Conservation (phyloP, 1,140 invertebrate genomes). For the Littorina saxatilis region DNA sequence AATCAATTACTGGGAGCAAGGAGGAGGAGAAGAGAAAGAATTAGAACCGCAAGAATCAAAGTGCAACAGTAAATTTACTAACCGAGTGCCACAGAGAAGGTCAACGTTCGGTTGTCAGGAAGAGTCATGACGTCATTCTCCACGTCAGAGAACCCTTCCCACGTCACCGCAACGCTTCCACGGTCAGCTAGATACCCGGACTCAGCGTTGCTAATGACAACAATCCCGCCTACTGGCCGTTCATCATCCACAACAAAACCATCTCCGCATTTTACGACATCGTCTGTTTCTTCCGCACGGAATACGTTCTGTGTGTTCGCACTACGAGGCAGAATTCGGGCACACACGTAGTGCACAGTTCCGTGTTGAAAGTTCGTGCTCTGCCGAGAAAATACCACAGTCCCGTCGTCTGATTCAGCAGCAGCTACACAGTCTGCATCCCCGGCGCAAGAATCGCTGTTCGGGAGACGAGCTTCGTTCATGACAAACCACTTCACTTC, state of each 20-base stretch:
- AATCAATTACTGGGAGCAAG: too few species aligned
- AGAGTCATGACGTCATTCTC: background rate
- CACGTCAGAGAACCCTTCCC: slow-evolving; percentile 49
- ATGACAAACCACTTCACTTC: slow-evolving; percentile 45
- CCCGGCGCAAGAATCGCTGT: background rate
- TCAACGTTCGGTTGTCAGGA: slow-evolving; percentile 1
- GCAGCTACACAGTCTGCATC: slow-evolving; percentile 17
- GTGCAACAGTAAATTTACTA: background rate
- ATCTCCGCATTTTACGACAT: slow-evolving; percentile 42
- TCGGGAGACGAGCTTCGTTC: slow-evolving; percentile 9
- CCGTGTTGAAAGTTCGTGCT: background rate
- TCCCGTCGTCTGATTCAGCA: background rate
- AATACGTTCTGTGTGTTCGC: background rate
- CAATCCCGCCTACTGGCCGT: slow-evolving; percentile 40
- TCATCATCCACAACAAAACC: slow-evolving; percentile 52
- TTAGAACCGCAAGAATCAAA: too few species aligned
- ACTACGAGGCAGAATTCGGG: background rate
- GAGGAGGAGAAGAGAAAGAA: too few species aligned
- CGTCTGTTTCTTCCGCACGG: background rate
- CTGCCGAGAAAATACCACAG: background rate
- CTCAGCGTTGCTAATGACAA: slow-evolving; percentile 37
- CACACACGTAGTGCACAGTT: slow-evolving; percentile 7
- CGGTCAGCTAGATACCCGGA: slow-evolving; percentile 44
- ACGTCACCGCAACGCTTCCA: slow-evolving; percentile 34
- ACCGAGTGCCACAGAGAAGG: slow-evolving; percentile 15